These are phyloP conservation scores for Taxidea taxus DNA, from an alignment of 2,113 vertebrate species.

Conservation along the genomic window DNA sequence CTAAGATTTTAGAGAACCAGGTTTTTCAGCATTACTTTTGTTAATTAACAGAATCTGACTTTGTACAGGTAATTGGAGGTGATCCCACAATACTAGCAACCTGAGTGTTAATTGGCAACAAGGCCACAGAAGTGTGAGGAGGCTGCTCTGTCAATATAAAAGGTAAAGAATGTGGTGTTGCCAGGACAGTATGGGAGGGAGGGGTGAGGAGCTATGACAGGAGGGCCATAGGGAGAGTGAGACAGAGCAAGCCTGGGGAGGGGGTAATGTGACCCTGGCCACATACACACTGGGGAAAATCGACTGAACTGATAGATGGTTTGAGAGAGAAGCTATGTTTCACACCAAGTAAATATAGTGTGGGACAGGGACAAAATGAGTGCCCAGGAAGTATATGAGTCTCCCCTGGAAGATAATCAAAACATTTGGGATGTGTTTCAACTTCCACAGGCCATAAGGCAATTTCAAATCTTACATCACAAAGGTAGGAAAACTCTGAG, in stretches of 20 bases:
- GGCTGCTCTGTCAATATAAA: neutral
- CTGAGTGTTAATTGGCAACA: neutral
- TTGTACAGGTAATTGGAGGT: neutral
- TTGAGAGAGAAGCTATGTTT: neutral
- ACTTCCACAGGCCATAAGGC: neutral
- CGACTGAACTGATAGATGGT: neutral
- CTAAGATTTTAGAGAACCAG: neutral
- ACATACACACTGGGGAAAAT: neutral
- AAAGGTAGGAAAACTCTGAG: neutral
- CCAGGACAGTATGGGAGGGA: neutral
- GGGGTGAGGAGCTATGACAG: neutral
- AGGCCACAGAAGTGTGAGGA: neutral
- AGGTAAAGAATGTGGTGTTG: neutral
- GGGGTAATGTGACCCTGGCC: neutral
- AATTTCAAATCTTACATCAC: slow-evolving; percentile 17
- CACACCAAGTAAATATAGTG: neutral
- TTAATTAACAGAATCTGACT: slow-evolving; percentile 2
- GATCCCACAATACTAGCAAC: neutral
- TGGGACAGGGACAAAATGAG: neutral
- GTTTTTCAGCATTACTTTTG: neutral
- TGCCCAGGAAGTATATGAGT: neutral
- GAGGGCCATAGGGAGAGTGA: neutral
- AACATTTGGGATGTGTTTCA: neutral
- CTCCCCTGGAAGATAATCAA: neutral
- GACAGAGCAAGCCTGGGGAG: neutral